phyloP scores from a whole-genome alignment of 2,797 vertebrate genomes.

The Smutsia temminckii region DNA sequence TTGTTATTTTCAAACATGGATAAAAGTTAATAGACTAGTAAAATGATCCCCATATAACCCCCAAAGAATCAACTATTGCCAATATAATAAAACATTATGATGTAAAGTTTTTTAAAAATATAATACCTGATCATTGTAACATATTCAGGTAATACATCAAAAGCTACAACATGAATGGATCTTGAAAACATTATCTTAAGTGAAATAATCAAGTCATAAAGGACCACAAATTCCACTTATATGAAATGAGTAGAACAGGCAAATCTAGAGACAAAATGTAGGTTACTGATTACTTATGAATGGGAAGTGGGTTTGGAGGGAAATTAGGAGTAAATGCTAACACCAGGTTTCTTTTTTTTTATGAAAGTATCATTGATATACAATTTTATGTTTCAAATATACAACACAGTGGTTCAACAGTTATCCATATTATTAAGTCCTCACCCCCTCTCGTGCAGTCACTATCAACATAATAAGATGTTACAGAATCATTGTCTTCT shows the following conservation, averaged over 20 bases:
- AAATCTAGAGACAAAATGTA: background rate
- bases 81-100: background rate
- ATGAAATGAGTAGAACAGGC: background rate
- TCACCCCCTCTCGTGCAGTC: too few species aligned
- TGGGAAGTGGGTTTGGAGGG: background rate
- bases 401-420: too few species aligned
- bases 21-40: constrained; percentile 7
- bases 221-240: background rate
- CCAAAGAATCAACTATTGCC: background rate
- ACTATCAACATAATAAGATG: too few species aligned
- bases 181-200: background rate
- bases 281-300: background rate
- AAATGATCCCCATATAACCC: background rate
- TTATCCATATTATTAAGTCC: too few species aligned
- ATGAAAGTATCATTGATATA: too few species aligned
- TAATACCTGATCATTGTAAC: background rate
- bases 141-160: background rate
- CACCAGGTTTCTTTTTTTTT: background rate
- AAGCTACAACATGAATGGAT: background rate
- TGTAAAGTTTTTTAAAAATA: background rate
- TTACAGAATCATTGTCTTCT: too few species aligned
- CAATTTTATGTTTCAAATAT: too few species aligned
- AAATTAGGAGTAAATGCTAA: background rate
- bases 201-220: background rate
- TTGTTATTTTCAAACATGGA: background rate